Evolutionary conservation across 2,113 vertebrate genomes (phyloP).

Genomic region (Ranitomeya variabilis): DNA sequence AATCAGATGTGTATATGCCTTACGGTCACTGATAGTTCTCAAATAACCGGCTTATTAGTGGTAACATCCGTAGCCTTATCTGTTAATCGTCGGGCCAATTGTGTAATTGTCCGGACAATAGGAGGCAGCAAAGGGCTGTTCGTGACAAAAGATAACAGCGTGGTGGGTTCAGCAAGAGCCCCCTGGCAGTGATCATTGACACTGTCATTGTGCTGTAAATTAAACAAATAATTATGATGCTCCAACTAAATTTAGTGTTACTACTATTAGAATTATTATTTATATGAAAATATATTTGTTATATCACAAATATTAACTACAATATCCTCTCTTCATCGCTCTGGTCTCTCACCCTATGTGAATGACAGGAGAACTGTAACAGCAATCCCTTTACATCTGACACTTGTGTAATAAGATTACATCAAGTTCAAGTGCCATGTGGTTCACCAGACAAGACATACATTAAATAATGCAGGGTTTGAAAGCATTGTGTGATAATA

Average conservation of each 20-base stretch:
- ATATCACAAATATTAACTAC: not conserved
- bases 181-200: too few relatives aligned
- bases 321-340: not conserved
- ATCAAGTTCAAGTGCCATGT: conserved; percentile 31
- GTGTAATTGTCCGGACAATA: too few relatives aligned
- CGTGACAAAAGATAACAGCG: too few relatives aligned
- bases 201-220: not conserved
- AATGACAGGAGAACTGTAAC: conserved; percentile 2
- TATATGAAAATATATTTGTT: too few relatives aligned
- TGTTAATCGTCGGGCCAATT: too few relatives aligned
- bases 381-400: conserved; percentile 22
- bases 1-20: too few relatives aligned
- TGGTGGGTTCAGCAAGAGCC: too few relatives aligned
- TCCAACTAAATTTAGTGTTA: not conserved
- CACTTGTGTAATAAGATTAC: conserved; percentile 40
- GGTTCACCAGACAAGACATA: conserved; percentile 38
- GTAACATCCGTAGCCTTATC: too few relatives aligned
- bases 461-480: conserved; percentile 38
- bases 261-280: not conserved
- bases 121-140: too few relatives aligned
- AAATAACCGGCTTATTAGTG: too few relatives aligned
- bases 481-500: conserved; percentile 47
- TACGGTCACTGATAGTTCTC: too few relatives aligned
- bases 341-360: not conserved
- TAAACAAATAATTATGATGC: not conserved